Base-by-base conservation (phyloP, 2,888 invertebrate genomes). In the Zhuqinia jingwanae region DNA sequence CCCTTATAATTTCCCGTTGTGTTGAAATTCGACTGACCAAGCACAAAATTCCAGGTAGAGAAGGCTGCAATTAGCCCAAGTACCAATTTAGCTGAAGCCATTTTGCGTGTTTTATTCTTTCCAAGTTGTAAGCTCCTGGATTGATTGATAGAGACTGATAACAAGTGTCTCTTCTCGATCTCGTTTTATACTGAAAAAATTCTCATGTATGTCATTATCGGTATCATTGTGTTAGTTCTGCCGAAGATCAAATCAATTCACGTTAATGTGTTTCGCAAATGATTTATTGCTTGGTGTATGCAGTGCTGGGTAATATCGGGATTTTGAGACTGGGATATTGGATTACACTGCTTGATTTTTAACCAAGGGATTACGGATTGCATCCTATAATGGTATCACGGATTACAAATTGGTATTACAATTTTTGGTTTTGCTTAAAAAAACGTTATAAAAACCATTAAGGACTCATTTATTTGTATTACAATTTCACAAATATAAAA, bases 21-120 rank as follows among this genome's bases (percentile, higher is more conserved):
- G n/a, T 83, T 83, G 42, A 76, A 83, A 65, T 76, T 83, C 15
- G 83, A 73, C 11, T 83, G 83, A 11, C 65, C 70, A 36, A 30
- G n/a, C 15, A 56, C 80, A 1, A 78, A 78, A 47, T 20, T 53
- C 47, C 65, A 17, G 1, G 42, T 22, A 5, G 42, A 77, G 42
- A 75, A 30, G 53, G 75, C 75, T 30, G 30, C 1, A 27, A 75
- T 13, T 1, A 50, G 53, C 30, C 53, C 75, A 5, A 75, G 10
- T 15, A 53, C 13, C 10, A 53, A 10, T 27, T 53, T 50, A 10
- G 53, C 50, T 53, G 53, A 30, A 11, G 30, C 45, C 53, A 53
- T n/a, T n/a, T n/a, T n/a, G n/a, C n/a, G n/a, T 75, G 27, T 17
- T 17, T 20, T 45, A 13, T 53, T 75, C 17, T n/a, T n/a, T n/a